A percentile compares a stretch with the other conserved stretches of the same genome.
These are phyloP conservation scores for Trilocha varians DNA, from an alignment of 2,888 invertebrate genomes.

Conservation along the genomic window DNA sequence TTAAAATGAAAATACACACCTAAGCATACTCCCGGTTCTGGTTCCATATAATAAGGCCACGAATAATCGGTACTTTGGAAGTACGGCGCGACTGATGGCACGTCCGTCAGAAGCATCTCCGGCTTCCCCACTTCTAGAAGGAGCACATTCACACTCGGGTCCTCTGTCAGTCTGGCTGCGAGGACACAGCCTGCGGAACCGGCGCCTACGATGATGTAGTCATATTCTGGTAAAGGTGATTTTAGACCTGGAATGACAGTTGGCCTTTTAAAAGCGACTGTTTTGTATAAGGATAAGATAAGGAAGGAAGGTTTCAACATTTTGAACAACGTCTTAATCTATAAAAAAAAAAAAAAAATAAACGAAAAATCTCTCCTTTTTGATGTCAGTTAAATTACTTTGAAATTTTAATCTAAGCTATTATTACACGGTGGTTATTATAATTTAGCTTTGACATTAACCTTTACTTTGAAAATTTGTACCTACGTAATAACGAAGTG, in stretches of 20 bases:
- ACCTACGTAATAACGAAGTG: no score
- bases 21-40: slow-evolving; percentile 67
- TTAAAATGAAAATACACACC: no score
- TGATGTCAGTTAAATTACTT: no score
- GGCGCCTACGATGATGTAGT: slow-evolving; percentile 72
- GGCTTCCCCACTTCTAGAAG: slow-evolving; percentile 73
- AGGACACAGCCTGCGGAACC: slow-evolving; percentile 73
- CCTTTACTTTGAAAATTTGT: no score
- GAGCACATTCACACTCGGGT: slow-evolving; percentile 68
- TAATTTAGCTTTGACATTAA: no score
- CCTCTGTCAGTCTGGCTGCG: slow-evolving; percentile 63
- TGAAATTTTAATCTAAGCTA: no score
- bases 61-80: slow-evolving; percentile 74
- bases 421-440: no score
- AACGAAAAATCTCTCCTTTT: no score
- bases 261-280: not conserved
- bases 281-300: not conserved
- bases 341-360: no score
- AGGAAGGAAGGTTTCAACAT: not conserved
- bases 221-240: slow-evolving; percentile 58
- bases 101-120: slow-evolving; percentile 58
- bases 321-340: not conserved
- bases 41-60: slow-evolving; percentile 76
- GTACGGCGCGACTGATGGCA: slow-evolving; percentile 68
- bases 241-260: slow-evolving; percentile 32